Evolutionary conservation across 1,140 invertebrate genomes (phyloP), one percentile per base, ranked within the genome.

Genomic region (Drosophila subpulchrella): DNA sequence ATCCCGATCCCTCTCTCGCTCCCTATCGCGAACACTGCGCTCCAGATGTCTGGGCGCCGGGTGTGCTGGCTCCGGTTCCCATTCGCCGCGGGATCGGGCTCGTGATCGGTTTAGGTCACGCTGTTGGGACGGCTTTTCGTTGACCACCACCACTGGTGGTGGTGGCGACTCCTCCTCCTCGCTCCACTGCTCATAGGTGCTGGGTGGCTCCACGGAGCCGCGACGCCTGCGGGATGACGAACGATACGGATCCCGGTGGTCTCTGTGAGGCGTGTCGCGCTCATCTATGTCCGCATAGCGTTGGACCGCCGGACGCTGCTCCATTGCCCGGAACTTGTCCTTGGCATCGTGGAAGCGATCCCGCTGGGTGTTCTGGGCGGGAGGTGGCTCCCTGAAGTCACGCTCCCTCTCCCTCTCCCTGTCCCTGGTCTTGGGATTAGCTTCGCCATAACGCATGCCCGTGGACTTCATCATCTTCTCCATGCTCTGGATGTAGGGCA

Each of bases 261-360:
- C 78, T 3, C 63, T 50, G 34, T 20, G 38, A 7, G 54, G 17
- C 1, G 15, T n/a, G n/a, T 90, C 83, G 12, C 85, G 82, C 15
- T 91, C 91, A 59, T 95, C 94, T 68, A 94, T 93, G 7, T 91
- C 86, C 12, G 48, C 13, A 15, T 91, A 91, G 8, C 90, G 83
- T 56, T 95, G 94, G 42, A 95, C 94, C 71, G 96, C 95, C 70
- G 95, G 93, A n/a, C 65, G 44, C 55, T 76, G 83, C 91, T 97
- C 96, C 93, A 97, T 94, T 24, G 95, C 94, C 86, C 95, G 94
- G 82, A 97, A 97, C 92, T 97, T 97, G 85, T 97, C 96, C 91
- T 97, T 97, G 42, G 96, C 96, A 79, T 97, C 96, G 78, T 96
- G 95, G 90, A 97, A 97, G 41, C 60, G 60, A 15, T 63, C 60